phyloP scores from a whole-genome alignment of 2,888 invertebrate genomes.

The Euspilapteryx auroguttella region DNA sequence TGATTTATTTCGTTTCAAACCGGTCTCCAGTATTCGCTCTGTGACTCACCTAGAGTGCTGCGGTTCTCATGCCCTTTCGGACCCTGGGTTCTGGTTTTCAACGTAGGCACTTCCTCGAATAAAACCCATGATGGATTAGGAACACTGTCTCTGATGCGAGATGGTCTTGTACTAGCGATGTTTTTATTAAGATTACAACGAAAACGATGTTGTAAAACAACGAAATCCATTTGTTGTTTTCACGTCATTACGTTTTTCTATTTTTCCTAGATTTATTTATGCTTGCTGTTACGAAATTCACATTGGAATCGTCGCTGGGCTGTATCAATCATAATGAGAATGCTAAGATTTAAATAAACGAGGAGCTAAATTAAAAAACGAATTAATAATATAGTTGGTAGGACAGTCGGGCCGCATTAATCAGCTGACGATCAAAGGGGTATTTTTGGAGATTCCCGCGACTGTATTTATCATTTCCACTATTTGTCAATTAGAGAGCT shows the following conservation, averaged over 20 bases:
- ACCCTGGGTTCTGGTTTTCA: not conserved
- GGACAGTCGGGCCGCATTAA: slow-evolving; percentile 40
- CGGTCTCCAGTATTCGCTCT: no score
- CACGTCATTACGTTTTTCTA: no score
- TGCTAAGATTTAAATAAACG: slow-evolving; percentile 27
- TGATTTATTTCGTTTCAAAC: slow-evolving; percentile 42
- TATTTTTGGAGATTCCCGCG: slow-evolving; percentile 49
- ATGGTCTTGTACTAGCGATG: no score
- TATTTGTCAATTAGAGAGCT: slow-evolving; percentile 59
- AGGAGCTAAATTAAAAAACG: slow-evolving; percentile 47
- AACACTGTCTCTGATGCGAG: no score
- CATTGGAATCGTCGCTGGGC: no score
- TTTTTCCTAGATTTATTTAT: no score
- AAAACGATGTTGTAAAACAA: no score
- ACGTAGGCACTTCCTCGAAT: not conserved
- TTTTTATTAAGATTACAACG: no score
- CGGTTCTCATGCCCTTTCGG: slow-evolving; percentile 37
- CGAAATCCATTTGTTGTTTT: no score
- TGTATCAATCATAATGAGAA: slow-evolving; percentile 28
- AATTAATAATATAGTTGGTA: slow-evolving; percentile 49
- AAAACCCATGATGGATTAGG: not conserved
- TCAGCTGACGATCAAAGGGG: slow-evolving; percentile 54
- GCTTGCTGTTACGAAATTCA: no score
- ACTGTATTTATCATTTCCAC: slow-evolving; percentile 55
- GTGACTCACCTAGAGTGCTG: slow-evolving; percentile 23